phyloP scores from a whole-genome alignment of 2,888 invertebrate species.

The Heteromurus nitidus region DNA sequence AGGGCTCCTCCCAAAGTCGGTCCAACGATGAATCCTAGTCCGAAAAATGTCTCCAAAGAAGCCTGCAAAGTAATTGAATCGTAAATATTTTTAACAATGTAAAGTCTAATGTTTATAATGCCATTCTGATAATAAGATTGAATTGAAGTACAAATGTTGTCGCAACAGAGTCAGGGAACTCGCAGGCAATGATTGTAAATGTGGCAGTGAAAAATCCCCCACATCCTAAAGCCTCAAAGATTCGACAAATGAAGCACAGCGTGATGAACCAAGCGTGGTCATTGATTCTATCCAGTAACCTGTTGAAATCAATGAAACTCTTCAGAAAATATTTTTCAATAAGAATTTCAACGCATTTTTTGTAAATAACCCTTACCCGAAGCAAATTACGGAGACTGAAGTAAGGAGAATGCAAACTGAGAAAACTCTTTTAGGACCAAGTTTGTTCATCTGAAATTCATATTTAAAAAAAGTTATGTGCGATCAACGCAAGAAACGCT shows the following conservation, averaged over 20 bases:
- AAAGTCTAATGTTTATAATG: constrained; percentile 60
- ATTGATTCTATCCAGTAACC: constrained; percentile 74
- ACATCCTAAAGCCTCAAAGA: constrained; percentile 89
- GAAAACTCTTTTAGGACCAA: constrained; percentile 88
- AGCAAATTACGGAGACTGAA: constrained; percentile 87
- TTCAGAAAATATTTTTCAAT: not conserved
- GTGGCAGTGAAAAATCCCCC: constrained; percentile 90
- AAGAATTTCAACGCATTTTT: not conserved
- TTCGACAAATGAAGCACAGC: constrained; percentile 79
- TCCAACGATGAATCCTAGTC: constrained; percentile 89
- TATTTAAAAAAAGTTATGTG: constrained; percentile 14
- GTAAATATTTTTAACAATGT: no score
- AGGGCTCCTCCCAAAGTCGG: constrained; percentile 92
- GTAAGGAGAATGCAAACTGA: constrained; percentile 89
- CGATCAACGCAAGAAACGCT: no score
- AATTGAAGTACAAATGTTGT: constrained; percentile 83
- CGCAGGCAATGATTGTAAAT: constrained; percentile 90
- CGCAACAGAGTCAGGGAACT: constrained; percentile 90
- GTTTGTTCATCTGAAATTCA: constrained; percentile 80
- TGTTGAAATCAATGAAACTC: constrained; percentile 41
- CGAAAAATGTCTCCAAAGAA: constrained; percentile 90
- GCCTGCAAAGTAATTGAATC: constrained; percentile 81
- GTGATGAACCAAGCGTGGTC: constrained; percentile 69
- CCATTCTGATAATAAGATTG: not conserved
- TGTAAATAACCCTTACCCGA: constrained; percentile 80